Evolutionary conservation across 2,113 vertebrate species (phyloP).

Genomic region (Eulemur rufifrons): DNA sequence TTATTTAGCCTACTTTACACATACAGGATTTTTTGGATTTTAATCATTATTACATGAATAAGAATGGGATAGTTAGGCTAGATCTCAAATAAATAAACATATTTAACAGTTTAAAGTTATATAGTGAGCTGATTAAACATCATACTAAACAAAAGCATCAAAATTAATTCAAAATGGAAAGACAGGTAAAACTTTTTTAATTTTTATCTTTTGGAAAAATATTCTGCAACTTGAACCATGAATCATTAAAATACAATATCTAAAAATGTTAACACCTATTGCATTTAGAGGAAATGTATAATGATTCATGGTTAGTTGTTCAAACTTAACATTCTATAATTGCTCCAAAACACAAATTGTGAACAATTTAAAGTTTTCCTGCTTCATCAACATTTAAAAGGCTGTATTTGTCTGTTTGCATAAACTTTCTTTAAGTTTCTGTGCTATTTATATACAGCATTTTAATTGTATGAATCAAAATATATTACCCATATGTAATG

Average conservation of each 20-base stretch:
- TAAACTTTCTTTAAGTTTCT: not conserved
- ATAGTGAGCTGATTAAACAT: not conserved
- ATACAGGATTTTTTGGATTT: not conserved
- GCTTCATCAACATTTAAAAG: not conserved
- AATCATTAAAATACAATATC: not conserved
- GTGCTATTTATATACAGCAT: not conserved
- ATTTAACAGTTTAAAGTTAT: not conserved
- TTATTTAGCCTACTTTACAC: not conserved
- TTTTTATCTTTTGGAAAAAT: not conserved
- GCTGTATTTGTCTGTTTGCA: not conserved
- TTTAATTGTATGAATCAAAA: slow-evolving; percentile 45
- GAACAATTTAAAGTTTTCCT: not conserved
- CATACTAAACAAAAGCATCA: not conserved
- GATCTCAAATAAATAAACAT: not conserved
- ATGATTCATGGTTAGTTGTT: not conserved
- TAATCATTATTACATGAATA: not conserved
- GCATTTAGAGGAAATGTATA: not conserved
- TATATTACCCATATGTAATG: not conserved
- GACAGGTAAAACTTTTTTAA: not conserved
- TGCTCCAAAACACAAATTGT: not conserved
- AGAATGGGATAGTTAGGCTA: not conserved
- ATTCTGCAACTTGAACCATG: not conserved
- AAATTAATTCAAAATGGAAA: not conserved
- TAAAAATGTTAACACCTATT: not conserved
- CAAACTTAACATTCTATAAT: not conserved